phyloP scores from a whole-genome alignment of 2,888 invertebrate species.

The Folsomia manolachei region DNA sequence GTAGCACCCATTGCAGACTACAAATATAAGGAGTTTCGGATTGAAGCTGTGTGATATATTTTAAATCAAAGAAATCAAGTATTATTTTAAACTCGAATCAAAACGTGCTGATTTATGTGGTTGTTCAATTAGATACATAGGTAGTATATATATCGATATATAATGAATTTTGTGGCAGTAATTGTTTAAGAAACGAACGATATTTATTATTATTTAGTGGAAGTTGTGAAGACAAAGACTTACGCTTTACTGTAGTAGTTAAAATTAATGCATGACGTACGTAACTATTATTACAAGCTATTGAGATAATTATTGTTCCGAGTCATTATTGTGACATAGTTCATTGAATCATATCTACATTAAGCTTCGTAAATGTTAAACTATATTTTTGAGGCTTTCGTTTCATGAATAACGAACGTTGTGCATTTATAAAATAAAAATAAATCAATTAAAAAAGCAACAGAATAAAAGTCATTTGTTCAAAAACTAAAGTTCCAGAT shows the following conservation, averaged over 20 bases:
- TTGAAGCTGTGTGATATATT: conserved; percentile 1
- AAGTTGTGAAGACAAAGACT: conserved; percentile 19
- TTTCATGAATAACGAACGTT: neutral
- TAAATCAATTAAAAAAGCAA: too few relatives aligned
- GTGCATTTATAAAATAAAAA: neutral
- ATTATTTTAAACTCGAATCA: conserved; percentile 2
- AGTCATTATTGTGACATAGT: neutral
- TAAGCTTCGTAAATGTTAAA: neutral
- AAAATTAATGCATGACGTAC: neutral
- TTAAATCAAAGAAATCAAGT: conserved; percentile 1
- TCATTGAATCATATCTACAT: neutral
- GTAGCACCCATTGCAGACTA: neutral
- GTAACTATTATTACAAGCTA: too few relatives aligned
- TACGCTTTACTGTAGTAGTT: conserved; percentile 14
- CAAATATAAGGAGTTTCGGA: neutral
- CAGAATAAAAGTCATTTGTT: neutral
- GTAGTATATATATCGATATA: too few relatives aligned
- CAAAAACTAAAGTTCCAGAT: neutral
- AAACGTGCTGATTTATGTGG: neutral
- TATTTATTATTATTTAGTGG: neutral
- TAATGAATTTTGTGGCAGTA: neutral
- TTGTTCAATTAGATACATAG: too few relatives aligned
- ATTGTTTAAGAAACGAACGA: conserved; percentile 2
- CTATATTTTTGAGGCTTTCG: conserved; percentile 7
- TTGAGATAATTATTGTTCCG: too few relatives aligned